Evolutionary conservation across 2,113 vertebrate genomes (phyloP).

Genomic region (Chinchilla lanigera): DNA sequence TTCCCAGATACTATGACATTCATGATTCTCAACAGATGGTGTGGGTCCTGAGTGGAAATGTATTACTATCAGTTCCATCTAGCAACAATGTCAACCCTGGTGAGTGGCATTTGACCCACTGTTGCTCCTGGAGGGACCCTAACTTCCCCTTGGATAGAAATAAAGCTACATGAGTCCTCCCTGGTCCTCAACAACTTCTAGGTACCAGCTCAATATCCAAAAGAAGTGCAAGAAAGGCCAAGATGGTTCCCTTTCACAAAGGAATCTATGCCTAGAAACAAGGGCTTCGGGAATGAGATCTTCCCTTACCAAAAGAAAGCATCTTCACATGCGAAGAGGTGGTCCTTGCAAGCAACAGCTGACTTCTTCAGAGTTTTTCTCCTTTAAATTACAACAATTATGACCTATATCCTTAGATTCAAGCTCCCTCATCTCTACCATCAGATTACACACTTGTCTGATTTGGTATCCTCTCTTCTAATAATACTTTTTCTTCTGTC

Average conservation of each 20-base stretch:
- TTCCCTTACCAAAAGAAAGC: background rate
- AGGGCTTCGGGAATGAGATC: background rate
- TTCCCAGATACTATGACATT: background rate
- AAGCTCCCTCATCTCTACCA: background rate
- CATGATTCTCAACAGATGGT: constrained; percentile 55
- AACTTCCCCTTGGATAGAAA: background rate
- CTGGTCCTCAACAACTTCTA: background rate
- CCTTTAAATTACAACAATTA: background rate
- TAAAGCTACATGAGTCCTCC: background rate
- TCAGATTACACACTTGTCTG: background rate
- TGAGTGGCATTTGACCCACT: constrained; percentile 36
- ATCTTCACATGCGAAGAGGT: background rate
- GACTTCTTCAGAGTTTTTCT: background rate
- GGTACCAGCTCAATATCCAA: background rate
- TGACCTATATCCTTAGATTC: background rate
- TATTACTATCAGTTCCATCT: constrained; percentile 28
- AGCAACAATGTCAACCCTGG: background rate
- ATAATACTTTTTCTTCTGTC: background rate
- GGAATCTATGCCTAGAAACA: background rate
- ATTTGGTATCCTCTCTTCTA: background rate
- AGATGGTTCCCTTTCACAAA: background rate
- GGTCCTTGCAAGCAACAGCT: background rate
- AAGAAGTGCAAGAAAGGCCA: background rate
- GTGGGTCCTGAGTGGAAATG: constrained; percentile 53
- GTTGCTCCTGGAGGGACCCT: background rate